Percentiles rank a stretch among this genome's conserved stretches.
These are phyloP conservation scores for Gopherus evgoodei DNA, from an alignment of 2,113 vertebrate genomes.

Conservation along the genomic window DNA sequence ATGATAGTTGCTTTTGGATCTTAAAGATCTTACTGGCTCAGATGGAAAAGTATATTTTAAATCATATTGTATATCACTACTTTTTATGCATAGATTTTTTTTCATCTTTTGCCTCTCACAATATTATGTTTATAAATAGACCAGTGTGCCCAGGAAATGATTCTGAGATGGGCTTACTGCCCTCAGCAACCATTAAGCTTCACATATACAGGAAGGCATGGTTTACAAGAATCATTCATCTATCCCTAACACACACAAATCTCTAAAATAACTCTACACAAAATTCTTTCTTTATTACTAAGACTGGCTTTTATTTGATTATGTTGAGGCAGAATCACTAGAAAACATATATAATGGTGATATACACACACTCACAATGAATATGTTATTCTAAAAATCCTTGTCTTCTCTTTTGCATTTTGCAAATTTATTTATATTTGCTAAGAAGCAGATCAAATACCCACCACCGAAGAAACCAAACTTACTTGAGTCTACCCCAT, in stretches of 20 bases:
- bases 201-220: background rate
- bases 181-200: background rate
- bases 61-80: background rate
- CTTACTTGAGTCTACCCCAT: fast-evolving
- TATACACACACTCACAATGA: background rate
- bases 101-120: background rate
- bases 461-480: fast-evolving
- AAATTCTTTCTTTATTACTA: background rate
- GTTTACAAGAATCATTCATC: background rate
- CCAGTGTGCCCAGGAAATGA: background rate
- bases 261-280: background rate
- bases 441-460: background rate
- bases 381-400: background rate
- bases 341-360: fast-evolving
- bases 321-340: background rate
- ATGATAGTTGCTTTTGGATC: background rate
- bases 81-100: background rate
- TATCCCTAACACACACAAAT: background rate
- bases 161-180: background rate
- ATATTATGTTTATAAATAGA: background rate
- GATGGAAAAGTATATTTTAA: background rate
- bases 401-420: background rate
- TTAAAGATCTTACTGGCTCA: background rate
- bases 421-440: background rate
- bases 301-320: background rate